phyloP scores from a whole-genome alignment of 2,113 vertebrate species.

The Brachionichthys hirsutus region DNA sequence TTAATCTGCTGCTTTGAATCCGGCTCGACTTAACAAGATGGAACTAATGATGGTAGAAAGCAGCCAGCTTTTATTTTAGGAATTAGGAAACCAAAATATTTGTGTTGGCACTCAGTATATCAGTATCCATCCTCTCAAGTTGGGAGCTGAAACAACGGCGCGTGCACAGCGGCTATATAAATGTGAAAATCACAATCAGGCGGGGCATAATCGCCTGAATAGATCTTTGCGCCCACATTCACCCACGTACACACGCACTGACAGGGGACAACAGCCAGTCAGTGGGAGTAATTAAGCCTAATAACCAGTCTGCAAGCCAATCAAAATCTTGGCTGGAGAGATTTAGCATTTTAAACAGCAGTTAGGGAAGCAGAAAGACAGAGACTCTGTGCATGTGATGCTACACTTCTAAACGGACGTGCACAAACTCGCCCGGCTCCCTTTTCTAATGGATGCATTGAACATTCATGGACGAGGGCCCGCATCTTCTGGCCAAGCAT shows the following conservation, averaged over 20 bases:
- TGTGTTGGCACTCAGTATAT: slow-evolving; percentile 8
- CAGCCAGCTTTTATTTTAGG: slow-evolving; percentile 4
- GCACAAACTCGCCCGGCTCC: neutral
- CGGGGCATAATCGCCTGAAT: neutral
- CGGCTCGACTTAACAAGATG: neutral
- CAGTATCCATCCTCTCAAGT: neutral
- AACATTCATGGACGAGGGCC: neutral
- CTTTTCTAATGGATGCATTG: slow-evolving; percentile 13
- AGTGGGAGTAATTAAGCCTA: slow-evolving; percentile 38
- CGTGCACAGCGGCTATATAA: neutral
- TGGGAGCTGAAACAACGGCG: neutral
- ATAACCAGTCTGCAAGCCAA: slow-evolving; percentile 21
- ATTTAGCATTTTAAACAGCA: slow-evolving; percentile 16
- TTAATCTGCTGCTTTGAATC: neutral
- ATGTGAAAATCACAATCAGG: neutral
- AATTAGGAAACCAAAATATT: neutral
- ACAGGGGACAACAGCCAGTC: slow-evolving; percentile 23
- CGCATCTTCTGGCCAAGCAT: neutral
- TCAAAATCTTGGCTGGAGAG: slow-evolving; percentile 19
- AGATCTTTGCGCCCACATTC: neutral
- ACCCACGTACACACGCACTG: slow-evolving; percentile 4
- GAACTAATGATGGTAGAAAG: neutral
- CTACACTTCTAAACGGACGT: neutral
- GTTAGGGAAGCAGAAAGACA: neutral
- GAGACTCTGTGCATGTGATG: neutral